Evolutionary conservation across 2,888 invertebrate species (phyloP).

Genomic region (Leptopterna dolabrata): DNA sequence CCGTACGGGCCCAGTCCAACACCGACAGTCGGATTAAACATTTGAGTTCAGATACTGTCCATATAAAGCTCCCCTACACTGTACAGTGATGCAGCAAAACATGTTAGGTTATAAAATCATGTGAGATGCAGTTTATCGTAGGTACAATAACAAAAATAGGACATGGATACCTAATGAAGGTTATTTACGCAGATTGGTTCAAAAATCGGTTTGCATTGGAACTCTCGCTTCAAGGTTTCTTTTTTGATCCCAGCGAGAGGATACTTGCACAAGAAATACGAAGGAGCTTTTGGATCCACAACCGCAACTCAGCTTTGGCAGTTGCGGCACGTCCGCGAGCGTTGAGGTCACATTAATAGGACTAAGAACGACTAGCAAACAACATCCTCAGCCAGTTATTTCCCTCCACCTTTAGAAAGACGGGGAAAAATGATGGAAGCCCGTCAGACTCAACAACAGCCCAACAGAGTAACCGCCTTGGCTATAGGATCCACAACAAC

Average conservation of each 20-base stretch:
- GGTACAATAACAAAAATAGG: too few species aligned
- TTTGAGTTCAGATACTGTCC: too few species aligned
- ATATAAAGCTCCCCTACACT: too few species aligned
- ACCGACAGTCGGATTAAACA: too few species aligned
- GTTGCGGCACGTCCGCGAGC: neutral
- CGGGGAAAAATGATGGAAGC: neutral
- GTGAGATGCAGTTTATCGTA: too few species aligned
- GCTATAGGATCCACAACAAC: neutral
- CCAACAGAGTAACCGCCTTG: neutral
- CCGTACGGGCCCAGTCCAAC: too few species aligned
- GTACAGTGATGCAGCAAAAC: too few species aligned
- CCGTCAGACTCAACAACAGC: neutral
- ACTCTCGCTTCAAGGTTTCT: neutral
- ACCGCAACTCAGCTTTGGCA: neutral
- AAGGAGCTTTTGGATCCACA: neutral
- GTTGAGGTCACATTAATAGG: neutral
- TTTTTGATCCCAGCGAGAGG: neutral
- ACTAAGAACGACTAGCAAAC: neutral
- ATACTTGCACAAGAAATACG: slow-evolving; percentile 1
- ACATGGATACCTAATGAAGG: too few species aligned
- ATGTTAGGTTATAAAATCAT: too few species aligned
- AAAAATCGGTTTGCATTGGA: too few species aligned
- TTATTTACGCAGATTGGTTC: too few species aligned
- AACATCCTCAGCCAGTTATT: neutral
- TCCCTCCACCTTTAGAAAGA: neutral